Percentiles rank a stretch among this genome's conserved stretches.
Conservation (phyloP, 2,888 invertebrate genomes). For the Lepas anatifera region DNA sequence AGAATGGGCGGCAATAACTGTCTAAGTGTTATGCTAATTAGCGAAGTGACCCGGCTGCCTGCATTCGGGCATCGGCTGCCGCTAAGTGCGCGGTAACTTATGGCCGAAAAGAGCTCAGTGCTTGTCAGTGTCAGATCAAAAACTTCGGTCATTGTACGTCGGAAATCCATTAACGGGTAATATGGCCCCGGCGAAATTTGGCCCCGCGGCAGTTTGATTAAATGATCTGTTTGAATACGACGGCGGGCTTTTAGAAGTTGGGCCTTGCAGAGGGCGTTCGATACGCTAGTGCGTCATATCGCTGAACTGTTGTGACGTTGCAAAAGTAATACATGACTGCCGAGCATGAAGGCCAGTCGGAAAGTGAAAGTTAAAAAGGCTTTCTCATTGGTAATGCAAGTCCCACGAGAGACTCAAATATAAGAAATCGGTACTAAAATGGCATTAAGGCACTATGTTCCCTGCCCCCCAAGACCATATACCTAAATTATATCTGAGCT, state of each 20-base stretch:
- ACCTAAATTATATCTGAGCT: too few relatives aligned
- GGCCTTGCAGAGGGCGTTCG: too few relatives aligned
- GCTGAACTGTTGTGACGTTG: too few relatives aligned
- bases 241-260: neutral
- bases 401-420: too few relatives aligned
- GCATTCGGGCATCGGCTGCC: neutral
- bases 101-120: neutral
- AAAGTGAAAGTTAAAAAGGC: too few relatives aligned
- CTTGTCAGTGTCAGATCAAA: neutral
- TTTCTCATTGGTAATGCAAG: too few relatives aligned
- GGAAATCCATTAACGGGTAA: conserved; percentile 9
- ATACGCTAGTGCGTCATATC: too few relatives aligned
- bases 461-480: too few relatives aligned
- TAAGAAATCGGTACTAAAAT: too few relatives aligned
- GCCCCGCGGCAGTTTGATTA: neutral
- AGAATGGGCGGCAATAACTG: neutral
- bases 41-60: neutral
- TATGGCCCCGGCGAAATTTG: neutral
- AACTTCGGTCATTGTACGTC: neutral
- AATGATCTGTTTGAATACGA: neutral
- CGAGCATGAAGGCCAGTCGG: too few relatives aligned
- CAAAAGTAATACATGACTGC: too few relatives aligned
- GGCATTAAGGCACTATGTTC: too few relatives aligned
- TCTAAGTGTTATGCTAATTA: neutral
- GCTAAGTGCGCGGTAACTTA: neutral